Base-by-base conservation (phyloP, 2,888 invertebrate genomes). In the Lithosia quadra region DNA sequence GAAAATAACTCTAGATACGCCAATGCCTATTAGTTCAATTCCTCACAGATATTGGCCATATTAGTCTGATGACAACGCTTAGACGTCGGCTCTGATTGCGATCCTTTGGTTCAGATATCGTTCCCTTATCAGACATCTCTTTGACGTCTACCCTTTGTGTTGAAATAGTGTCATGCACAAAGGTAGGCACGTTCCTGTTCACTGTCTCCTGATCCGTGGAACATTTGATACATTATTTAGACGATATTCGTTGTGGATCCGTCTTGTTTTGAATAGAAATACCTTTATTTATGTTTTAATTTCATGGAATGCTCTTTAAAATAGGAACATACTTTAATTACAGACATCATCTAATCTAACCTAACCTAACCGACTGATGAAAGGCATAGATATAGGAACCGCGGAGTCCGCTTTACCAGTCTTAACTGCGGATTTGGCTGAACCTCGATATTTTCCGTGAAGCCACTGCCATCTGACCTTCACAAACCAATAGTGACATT, bases 131-230 rank as follows among this genome's bases (percentile, higher is more conserved):
- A 21, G 34, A 34, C 56, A 57, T 57, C 64, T 64, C 56, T 57
- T 57, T 64, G 64, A 64, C 56, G 64, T 58, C 36, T 57, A 24
- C 39, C 64, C 62, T 55, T 64, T 64, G 63, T 64, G 24, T 18
- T 53, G 21, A 15, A 56, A 62, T 64, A 58, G 58, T 36, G 59
- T n/a, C 36, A 59, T 28, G 55, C 43, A 49, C 62, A 63, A 68
- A 63, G 66, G 65, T 62, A 63, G 71, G 64, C 63, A 66, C 71
- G 36, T 57, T 56, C n/a, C 24, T 57, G 43, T 57, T 39, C 43
- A 57, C 5, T 57, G 24, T 34, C 28, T 22, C 22, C 22, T 65
- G 15, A 39, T 28, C 43, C 43, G 11, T 36, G 15, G 34, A 57
- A 28, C 18, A 57, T 43, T 39, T 3, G 24, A 55, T 34, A 63